A percentile compares a stretch with the other conserved stretches of the same genome.
Conservation (phyloP, 2,888 invertebrate genomes). For the Amphipoea oculea region DNA sequence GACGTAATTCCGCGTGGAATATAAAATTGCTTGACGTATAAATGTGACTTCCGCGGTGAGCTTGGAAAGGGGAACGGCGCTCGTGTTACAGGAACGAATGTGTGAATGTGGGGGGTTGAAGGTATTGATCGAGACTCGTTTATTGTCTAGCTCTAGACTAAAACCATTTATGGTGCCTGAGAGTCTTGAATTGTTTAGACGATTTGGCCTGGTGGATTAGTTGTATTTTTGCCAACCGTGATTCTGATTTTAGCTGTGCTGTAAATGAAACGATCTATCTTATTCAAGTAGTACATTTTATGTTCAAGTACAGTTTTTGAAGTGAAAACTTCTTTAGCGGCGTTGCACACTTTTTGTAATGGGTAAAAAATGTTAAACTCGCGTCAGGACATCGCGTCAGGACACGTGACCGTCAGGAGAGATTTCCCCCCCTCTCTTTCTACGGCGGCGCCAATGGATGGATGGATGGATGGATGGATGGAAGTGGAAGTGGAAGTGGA, state of each 20-base stretch:
- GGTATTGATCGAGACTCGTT: conserved; percentile 41
- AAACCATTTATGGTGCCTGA: conserved; percentile 17
- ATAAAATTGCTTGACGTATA: conserved; percentile 21
- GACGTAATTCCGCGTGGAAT: conserved; percentile 13
- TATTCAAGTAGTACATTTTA: background rate
- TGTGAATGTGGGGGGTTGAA: conserved; percentile 11
- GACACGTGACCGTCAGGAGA: no score
- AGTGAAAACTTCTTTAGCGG: no score
- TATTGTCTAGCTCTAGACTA: conserved; percentile 31
- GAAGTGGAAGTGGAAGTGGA: no score
- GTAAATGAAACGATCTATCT: background rate
- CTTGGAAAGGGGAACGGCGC: background rate
- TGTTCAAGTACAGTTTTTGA: background rate
- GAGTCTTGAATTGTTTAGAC: conserved; percentile 24
- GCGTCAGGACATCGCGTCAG: no score
- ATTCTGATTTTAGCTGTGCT: background rate
- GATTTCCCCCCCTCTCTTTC: no score
- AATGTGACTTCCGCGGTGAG: background rate
- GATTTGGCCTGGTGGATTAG: background rate
- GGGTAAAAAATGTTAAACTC: no score
- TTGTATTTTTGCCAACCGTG: background rate
- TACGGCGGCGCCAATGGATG: no score
- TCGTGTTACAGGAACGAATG: conserved; percentile 13
- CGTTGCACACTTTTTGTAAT: no score
- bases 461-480: no score